Evolutionary conservation across 2,888 invertebrate genomes (phyloP).

Genomic region (Chymomyza amoena): DNA sequence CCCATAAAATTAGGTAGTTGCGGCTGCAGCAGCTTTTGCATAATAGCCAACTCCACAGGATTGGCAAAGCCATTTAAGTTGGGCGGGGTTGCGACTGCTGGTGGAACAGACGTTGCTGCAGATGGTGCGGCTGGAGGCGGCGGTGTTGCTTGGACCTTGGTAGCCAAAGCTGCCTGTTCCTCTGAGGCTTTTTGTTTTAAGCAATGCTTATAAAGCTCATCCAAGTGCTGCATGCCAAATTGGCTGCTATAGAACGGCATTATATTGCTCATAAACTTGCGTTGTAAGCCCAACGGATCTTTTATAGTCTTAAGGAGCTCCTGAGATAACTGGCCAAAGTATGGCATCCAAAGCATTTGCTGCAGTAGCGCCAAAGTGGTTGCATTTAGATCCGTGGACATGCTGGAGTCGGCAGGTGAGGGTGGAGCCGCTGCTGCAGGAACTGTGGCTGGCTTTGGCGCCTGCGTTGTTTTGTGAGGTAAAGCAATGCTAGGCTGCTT

Average conservation of each 20-base stretch:
- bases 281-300: conserved; percentile 63
- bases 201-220: conserved; percentile 63
- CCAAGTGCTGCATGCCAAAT: conserved; percentile 58
- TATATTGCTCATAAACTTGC: conserved; percentile 66
- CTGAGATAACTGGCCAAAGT: conserved; percentile 79
- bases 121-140: conserved; percentile 18
- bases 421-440: conserved; percentile 31
- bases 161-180: conserved; percentile 34
- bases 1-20: conserved; percentile 78
- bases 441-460: conserved; percentile 21
- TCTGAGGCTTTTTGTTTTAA: conserved; percentile 76
- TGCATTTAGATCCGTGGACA: conserved; percentile 84
- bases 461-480: conserved; percentile 8
- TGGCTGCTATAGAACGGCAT: conserved; percentile 63
- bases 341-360: conserved; percentile 88
- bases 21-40: conserved; percentile 85
- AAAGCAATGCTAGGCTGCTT: conserved; percentile 16
- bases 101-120: conserved; percentile 1
- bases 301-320: conserved; percentile 79
- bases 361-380: conserved; percentile 85
- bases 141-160: conserved; percentile 23
- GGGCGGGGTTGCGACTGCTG: conserved; percentile 14
- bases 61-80: conserved; percentile 63
- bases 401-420: conserved; percentile 65
- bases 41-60: conserved; percentile 80